Percentiles rank a stretch among this genome's conserved stretches.
phyloP scores from a whole-genome alignment of 2,797 vertebrate genomes.

The Arctocebus calabarensis region DNA sequence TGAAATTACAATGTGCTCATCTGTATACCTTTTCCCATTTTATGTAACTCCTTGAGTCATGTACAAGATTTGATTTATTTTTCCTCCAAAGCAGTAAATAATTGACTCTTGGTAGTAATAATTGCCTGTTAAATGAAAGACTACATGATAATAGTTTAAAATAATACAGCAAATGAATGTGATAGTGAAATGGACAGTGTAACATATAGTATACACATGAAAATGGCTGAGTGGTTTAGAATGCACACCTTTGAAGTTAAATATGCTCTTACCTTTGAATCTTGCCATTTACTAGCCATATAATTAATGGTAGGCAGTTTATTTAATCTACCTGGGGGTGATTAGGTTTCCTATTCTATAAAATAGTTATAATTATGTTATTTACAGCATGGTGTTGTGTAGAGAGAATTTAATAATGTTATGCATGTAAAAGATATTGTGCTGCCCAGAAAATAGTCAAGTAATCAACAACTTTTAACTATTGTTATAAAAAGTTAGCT shows the following conservation, averaged over 20 bases:
- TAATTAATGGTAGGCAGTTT: not conserved
- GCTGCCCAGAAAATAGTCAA: conserved; percentile 25
- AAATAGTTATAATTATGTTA: not conserved
- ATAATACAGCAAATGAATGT: not conserved
- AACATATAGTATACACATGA: not conserved
- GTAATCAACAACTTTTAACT: not conserved
- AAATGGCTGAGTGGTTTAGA: conserved; percentile 22
- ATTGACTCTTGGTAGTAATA: not conserved
- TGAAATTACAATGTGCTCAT: not conserved
- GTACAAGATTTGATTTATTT: not conserved
- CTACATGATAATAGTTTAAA: not conserved
- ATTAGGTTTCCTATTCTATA: conserved; percentile 36
- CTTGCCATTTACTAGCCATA: not conserved
- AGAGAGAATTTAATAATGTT: conserved; percentile 37
- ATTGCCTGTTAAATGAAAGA: conserved; percentile 17
- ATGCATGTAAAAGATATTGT: not conserved
- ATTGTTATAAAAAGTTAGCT: not conserved
- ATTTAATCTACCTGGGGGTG: conserved; percentile 8
- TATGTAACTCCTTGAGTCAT: not conserved
- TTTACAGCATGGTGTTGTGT: not conserved
- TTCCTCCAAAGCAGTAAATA: not conserved
- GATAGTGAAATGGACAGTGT: not conserved
- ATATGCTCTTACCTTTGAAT: not conserved
- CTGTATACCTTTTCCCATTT: not conserved
- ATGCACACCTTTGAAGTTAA: not conserved